Evolutionary conservation across 2,113 vertebrate genomes (phyloP).

Genomic region (Hippocampus mohnikei): DNA sequence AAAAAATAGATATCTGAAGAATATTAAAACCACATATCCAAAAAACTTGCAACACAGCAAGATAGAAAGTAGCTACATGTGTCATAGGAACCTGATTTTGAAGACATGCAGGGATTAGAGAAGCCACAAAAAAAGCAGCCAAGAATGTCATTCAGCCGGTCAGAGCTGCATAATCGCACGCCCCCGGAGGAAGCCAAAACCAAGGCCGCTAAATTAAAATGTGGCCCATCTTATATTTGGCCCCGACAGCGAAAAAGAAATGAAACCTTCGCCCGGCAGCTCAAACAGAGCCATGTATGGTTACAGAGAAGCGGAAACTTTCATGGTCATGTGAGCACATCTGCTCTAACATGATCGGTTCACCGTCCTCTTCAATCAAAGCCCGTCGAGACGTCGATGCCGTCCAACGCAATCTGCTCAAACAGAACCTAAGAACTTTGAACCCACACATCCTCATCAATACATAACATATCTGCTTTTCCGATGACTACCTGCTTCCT

Average conservation of each 20-base stretch:
- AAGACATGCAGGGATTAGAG: slow-evolving; percentile 35
- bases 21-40: background rate
- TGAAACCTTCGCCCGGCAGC: slow-evolving; percentile 6
- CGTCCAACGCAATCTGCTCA: slow-evolving; percentile 41
- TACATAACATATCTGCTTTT: too few relatives aligned
- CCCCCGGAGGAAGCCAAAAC: slow-evolving; percentile 34
- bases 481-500: too few relatives aligned
- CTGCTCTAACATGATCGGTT: slow-evolving; percentile 29
- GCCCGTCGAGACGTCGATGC: slow-evolving; percentile 45
- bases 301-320: background rate
- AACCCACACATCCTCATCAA: background rate
- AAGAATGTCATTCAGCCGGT: slow-evolving; percentile 23
- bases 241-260: slow-evolving; percentile 24
- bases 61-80: background rate
- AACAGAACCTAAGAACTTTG: slow-evolving; percentile 17
- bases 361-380: slow-evolving; percentile 40
- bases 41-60: background rate
- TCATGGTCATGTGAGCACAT: background rate
- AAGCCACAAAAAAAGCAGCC: slow-evolving; percentile 24
- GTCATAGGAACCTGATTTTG: slow-evolving; percentile 4
- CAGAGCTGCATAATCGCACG: slow-evolving; percentile 10
- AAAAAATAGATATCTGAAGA: too few relatives aligned
- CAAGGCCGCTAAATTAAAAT: slow-evolving; percentile 45
- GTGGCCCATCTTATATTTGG: slow-evolving; percentile 46
- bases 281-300: slow-evolving; percentile 16